phyloP scores from a whole-genome alignment of 2,113 vertebrate genomes.

The Shinisaurus crocodilurus region DNA sequence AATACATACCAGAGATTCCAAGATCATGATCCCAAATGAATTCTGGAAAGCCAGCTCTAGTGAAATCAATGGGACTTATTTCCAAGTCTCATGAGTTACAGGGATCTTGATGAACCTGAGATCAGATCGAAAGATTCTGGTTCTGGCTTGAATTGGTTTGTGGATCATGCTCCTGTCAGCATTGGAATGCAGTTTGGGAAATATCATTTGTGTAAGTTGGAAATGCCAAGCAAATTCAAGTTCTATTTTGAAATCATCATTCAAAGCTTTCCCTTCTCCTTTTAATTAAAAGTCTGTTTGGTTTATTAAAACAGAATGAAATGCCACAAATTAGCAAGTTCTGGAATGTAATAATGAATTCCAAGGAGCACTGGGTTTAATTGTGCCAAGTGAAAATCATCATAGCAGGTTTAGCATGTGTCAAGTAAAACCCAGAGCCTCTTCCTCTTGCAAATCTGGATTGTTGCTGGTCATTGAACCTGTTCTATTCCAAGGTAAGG shows the following conservation, averaged over 20 bases:
- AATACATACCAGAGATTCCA: background rate
- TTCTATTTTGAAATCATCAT: conserved; percentile 9
- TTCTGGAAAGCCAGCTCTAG: background rate
- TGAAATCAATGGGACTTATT: too few species aligned
- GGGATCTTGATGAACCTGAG: background rate
- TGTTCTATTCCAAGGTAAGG: background rate
- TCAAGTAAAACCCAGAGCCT: background rate
- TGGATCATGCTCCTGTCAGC: background rate
- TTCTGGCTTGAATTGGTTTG: background rate
- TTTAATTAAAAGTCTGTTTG: conserved; percentile 26
- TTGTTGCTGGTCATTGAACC: background rate
- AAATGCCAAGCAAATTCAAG: background rate
- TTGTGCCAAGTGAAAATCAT: background rate
- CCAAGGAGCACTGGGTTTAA: background rate
- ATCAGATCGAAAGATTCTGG: background rate
- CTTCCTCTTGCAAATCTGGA: background rate
- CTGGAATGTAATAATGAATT: background rate
- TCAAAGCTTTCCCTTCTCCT: background rate
- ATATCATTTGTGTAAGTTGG: background rate
- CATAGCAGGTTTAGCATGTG: background rate
- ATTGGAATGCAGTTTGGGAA: background rate
- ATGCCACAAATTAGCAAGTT: conserved; percentile 10
- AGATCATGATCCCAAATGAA: background rate
- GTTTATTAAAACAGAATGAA: conserved; percentile 26
- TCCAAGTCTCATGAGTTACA: background rate